A percentile compares a stretch with the other conserved stretches of the same genome.
Evolutionary conservation across 1,140 invertebrate genomes (phyloP).

Genomic region (Periplaneta americana): DNA sequence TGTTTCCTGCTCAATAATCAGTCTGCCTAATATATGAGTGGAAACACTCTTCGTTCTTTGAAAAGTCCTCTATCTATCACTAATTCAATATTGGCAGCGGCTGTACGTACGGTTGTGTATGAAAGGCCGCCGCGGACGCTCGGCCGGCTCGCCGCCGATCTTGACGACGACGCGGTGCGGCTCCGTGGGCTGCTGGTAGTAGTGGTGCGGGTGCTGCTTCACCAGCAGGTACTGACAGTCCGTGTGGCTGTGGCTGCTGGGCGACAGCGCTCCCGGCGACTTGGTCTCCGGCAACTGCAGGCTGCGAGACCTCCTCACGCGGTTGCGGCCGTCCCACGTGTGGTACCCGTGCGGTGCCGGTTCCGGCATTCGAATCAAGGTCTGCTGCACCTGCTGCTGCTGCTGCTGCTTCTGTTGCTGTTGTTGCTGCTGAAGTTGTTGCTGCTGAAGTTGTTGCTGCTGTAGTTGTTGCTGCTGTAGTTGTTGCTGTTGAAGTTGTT

Average conservation of each 20-base stretch:
- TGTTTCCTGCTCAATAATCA: too few relatives aligned
- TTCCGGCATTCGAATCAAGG: not conserved
- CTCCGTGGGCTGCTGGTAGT: not conserved
- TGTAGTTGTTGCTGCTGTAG: constrained; percentile 1
- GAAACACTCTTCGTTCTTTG: too few relatives aligned
- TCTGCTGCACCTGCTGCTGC: not conserved
- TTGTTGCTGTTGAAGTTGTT: constrained; percentile 28
- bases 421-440: constrained; percentile 29
- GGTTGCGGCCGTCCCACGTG: constrained; percentile 23
- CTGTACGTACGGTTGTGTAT: constrained; percentile 10
- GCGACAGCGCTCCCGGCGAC: constrained; percentile 31
- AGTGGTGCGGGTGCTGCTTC: constrained; percentile 3
- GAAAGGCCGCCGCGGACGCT: constrained; percentile 1
- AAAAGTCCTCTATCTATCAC: too few relatives aligned
- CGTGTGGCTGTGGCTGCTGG: not conserved
- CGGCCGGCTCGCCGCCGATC: constrained; percentile 25
- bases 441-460: constrained; percentile 31
- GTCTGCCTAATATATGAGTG: too few relatives aligned
- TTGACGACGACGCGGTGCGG: constrained; percentile 37
- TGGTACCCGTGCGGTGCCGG: constrained; percentile 3
- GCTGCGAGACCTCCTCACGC: constrained; percentile 47
- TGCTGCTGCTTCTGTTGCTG: constrained; percentile 29
- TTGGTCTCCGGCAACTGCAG: constrained; percentile 49
- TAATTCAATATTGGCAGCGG: too few relatives aligned
- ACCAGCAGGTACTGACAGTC: constrained; percentile 9